Percentiles rank a stretch among this genome's conserved stretches.
These are phyloP conservation scores for Plagodis dolabraria DNA, from an alignment of 2,888 invertebrate genomes.

Conservation along the genomic window DNA sequence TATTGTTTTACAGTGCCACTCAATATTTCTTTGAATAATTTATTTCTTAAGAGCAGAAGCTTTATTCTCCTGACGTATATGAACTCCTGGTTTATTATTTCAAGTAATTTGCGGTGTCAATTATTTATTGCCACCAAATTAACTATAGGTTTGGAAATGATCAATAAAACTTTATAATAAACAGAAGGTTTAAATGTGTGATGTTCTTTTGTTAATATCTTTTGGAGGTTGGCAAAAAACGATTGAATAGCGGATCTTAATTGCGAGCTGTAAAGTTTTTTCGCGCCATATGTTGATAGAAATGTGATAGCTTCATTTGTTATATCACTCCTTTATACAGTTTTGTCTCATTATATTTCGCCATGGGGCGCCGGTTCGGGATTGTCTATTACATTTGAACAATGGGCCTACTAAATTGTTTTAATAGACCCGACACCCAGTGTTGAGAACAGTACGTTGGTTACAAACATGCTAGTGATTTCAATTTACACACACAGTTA, in stretches of 20 bases:
- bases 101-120: too few relatives aligned
- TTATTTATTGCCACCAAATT: too few relatives aligned
- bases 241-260: conserved; percentile 39
- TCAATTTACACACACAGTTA: conserved; percentile 1
- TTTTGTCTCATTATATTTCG: conserved; percentile 78
- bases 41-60: background rate
- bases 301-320: conserved; percentile 80
- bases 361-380: conserved; percentile 69
- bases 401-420: conserved; percentile 80
- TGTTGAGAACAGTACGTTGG: background rate
- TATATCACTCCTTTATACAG: conserved; percentile 60
- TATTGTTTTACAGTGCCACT: conserved; percentile 46
- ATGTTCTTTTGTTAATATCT: background rate
- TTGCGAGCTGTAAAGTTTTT: conserved; percentile 52
- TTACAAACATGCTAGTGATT: background rate
- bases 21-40: conserved; percentile 39
- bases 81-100: too few relatives aligned
- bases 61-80: too few relatives aligned
- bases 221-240: conserved; percentile 35
- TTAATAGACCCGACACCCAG: conserved; percentile 64
- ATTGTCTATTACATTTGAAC: conserved; percentile 70
- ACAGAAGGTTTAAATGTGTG: background rate
- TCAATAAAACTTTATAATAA: background rate
- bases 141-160: too few relatives aligned
- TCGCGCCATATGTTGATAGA: conserved; percentile 67